Base-by-base conservation (phyloP, 2,888 invertebrate species). In the Cosmia pyralina region DNA sequence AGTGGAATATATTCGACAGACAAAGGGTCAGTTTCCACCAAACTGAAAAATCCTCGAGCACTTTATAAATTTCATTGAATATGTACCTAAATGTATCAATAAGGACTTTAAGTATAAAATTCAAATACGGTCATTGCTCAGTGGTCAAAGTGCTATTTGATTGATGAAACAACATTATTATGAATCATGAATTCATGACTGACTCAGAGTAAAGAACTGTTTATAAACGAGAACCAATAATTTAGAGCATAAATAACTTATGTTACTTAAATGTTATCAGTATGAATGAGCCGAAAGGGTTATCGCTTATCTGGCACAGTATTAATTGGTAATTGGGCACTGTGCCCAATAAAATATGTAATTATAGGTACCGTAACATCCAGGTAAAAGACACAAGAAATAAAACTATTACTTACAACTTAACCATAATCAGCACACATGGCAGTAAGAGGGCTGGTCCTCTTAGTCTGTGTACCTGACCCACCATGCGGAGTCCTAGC, bases 401-500 rank as follows among this genome's bases (percentile, higher is more conserved):
- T 22, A 28, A 44, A 50, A 38, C 38, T 5, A 34, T 53, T 85
- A 97, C 97, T 97, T 96, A 98, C 97, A 98, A 96, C 97, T 99
- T 99, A 15, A 98, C 98, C 91, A 98, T 97, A 84, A 99, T 98
- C 65, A 99, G 96, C 77, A 99, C 97, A 84, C 98, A 98, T 4
- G 99, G 98, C 63, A 98, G 96, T 6, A 99, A 96, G 50, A 99
- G 96, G 0, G 98, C 98, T 50, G 97, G 97, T 1, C 99, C 98
- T 89, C 97, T 97, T 19, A 98, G 93, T 77, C 97, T 97, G 82
- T 97, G 97, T 68, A 98, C 97, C 93, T 98, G 98, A 10, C 99
- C 99, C 19, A 99, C 99, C 98, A 99, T 99, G 90, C 98, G 97
- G 53, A 99, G 94, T 0, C 99, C 99, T 34, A 99, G 96, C 69